Evolutionary conservation across 1,140 invertebrate species (phyloP), one percentile per base, ranked within the genome.

Genomic region (Sinella curviseta): DNA sequence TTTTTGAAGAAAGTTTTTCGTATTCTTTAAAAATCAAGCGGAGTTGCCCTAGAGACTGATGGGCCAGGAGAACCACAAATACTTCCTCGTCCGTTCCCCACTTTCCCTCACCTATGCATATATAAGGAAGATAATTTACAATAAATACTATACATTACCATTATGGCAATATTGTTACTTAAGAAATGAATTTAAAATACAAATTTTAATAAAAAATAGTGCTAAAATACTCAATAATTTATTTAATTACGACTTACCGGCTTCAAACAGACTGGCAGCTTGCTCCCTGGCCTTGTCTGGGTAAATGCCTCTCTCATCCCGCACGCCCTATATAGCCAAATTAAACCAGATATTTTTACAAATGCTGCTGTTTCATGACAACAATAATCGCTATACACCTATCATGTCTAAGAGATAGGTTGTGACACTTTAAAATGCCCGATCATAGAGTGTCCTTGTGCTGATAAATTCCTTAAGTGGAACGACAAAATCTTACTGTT

Each of bases 41-140:
- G 78, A 94, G 86, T 83, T 94, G 92, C 0, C 88, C 88, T 83
- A 91, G 92, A 84, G 91, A 93, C 81, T 91, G 88, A 82, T 91
- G 90, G 0, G 90, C 90, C 77, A 94, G 86, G 77, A 94, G 90
- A 78, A 90, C 88, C 82, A 92, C 92, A 84, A 94, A 93, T 1
- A 90, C 88, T 82, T 91, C 90, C 86, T 93, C 92, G 79, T 92
- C 91, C 20, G 92, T 93, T 31, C 93, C 93, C 80, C 91, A 87
- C 85, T 91, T 91, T 76, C 87, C 90, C 85, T 92, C 91, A 20
- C 91, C 87, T 87, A 54, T 3, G 74, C 39, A 35, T 30, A 35
- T 35, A 82, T 79, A 74, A 16, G n/a, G n/a, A 78, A 26, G 34
- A 70, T 8, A 54, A 76, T 77, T 48, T 48, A 8, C 39, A 48